These are phyloP conservation scores for Formica selysi DNA, from an alignment of 1,140 invertebrate genomes.

Conservation along the genomic window DNA sequence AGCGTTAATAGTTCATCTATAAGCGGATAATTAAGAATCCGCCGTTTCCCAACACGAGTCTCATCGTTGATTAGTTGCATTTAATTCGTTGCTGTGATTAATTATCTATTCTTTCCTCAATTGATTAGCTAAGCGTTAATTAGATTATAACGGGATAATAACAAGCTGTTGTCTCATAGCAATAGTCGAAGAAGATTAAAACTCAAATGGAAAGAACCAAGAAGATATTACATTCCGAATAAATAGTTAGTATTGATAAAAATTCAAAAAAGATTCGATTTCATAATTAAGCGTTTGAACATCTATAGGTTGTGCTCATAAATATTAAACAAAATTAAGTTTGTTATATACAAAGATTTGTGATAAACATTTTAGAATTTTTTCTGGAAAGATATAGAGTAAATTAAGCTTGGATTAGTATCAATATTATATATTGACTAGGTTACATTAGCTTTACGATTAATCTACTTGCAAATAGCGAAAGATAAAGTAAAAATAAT, in stretches of 20 bases:
- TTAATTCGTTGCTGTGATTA: slow-evolving; percentile 14
- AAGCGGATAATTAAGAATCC: background rate
- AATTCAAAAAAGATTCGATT: background rate
- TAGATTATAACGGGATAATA: background rate
- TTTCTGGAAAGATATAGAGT: background rate
- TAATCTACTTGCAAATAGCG: background rate
- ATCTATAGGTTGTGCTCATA: background rate
- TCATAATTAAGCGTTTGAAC: background rate
- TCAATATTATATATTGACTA: background rate
- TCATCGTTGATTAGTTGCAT: background rate
- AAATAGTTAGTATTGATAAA: background rate
- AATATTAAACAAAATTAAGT: background rate
- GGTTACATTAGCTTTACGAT: background rate
- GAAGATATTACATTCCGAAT: slow-evolving; percentile 18
- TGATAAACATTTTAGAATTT: background rate
- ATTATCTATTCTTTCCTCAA: background rate
- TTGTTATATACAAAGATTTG: background rate
- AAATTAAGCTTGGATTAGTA: background rate
- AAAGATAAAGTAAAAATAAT: slow-evolving; percentile 9
- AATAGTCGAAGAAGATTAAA: background rate
- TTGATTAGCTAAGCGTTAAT: slow-evolving; percentile 28
- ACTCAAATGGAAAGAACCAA: slow-evolving; percentile 3
- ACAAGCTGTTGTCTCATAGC: background rate
- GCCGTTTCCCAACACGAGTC: background rate
- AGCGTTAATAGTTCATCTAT: slow-evolving; percentile 4